Base-by-base conservation (phyloP, 1,140 invertebrate genomes). In the Odontomachus brunneus region DNA sequence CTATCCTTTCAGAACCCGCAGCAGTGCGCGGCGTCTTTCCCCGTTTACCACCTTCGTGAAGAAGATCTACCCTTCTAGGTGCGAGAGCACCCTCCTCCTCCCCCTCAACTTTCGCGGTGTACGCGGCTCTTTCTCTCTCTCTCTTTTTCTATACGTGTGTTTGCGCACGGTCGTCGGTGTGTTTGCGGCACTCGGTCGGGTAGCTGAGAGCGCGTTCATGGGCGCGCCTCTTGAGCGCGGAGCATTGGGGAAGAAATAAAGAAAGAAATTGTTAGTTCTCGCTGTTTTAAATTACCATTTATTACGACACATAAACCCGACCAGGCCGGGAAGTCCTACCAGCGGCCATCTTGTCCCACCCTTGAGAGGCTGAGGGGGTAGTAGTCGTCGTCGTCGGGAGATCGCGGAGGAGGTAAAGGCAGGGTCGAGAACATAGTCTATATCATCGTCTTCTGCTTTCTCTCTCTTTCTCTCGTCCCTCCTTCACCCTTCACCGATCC, bases 211-310 rank as follows among this genome's bases (percentile, higher is more conserved):
- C 63, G 83, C 57, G 65, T 29, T 67, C 53, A 62, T 55, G 19
- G 22, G 82, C 75, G n/a, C 84, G 74, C 62, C 67, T 75, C 74
- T 67, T 44, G 82, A 85, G 83, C 87, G 81, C 83, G 66, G 78
- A 88, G 83, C 87, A 85, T 80, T 82, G 76, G 87, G 82, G 83
- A 86, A 91, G 92, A 93, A 94, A 93, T 91, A 93, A 94, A 94
- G 93, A 92, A 94, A 93, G 92, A 93, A 94, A 94, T 93, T 94
- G 92, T 94, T 94, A 94, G 93, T 94, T 94, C 93, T 94, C 93
- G 91, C 93, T 94, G 93, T 93, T 94, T 94, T 94, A 94, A 94
- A 94, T 94, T 94, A 94, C 93, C 93, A 94, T 94, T 94, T 94
- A 94, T 94, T 94, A 94, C 93, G 90, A 94, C 92, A 90, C 93